Evolutionary conservation across 2,797 vertebrate species (phyloP), one percentile per base, ranked within the genome.

Genomic region (Pampus argenteus): DNA sequence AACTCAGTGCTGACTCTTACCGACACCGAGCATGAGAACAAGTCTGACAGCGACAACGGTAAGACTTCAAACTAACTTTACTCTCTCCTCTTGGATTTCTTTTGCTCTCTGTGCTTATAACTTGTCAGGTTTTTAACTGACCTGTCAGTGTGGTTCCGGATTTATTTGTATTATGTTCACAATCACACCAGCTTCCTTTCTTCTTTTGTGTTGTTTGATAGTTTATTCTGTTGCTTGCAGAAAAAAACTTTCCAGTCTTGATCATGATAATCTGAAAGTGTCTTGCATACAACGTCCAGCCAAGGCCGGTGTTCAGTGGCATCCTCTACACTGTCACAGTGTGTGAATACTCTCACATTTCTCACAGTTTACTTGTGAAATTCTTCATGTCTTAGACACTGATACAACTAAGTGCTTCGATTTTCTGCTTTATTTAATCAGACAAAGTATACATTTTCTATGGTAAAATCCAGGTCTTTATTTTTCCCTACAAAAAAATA

Each of bases 31-130:
- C 98, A 97, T 0, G 98, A 99, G 59, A 99, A 98, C 96, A 98
- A 99, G 93, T 99, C 98, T 0, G 98, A 99, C 96, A 99, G 97
- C 85, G 98, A 99, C 86, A 97, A 92, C 0, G 98, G 98, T 99
- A 94, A 96, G 95, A 68, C 3, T 11, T 47, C 28, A 9, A 4
- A 11, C 11, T 0, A 2, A 3, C 22, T 15, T 52, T 22, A 22
- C 17, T 42, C 7, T 45, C 22, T 31, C 0, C 13, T 22, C 14
- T 6, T 44, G 18, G 2, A 18, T 31, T 56, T 11, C 3, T 26
- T 25, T 64, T 22, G 15, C 9, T 48, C 31, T 57, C 44, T 40
- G 0, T 67, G 11, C 22, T 22, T 22, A 42, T 14, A 65, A 34
- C 1, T 23, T 48, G 23, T 38, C 18, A 38, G 22, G 9, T 9